Conservation (phyloP, 2,113 vertebrate genomes). For the Mustela lutreola region DNA sequence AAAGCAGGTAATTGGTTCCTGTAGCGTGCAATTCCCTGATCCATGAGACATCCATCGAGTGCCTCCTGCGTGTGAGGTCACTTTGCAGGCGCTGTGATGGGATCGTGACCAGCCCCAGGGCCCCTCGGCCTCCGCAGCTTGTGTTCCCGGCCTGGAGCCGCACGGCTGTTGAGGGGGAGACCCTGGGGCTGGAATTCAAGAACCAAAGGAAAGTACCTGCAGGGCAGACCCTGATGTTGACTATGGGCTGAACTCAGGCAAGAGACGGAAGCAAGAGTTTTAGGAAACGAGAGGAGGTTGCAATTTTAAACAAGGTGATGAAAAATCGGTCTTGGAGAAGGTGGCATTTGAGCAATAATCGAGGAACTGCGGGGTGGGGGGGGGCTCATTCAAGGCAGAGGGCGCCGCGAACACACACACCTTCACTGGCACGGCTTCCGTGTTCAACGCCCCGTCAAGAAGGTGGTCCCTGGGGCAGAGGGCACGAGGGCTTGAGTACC, state of each 20-base stretch:
- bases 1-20: neutral
- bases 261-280: neutral
- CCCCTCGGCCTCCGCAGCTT: no score
- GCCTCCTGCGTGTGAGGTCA: rapidly evolving
- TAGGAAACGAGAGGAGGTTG: rapidly evolving
- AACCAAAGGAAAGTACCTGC: neutral
- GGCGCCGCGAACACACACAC: rapidly evolving
- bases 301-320: neutral
- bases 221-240: rapidly evolving
- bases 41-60: rapidly evolving
- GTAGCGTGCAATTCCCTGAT: neutral
- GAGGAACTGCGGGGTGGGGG: no score
- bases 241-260: no score
- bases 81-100: neutral
- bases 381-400: neutral
- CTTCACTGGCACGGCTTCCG: neutral
- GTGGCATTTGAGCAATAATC: neutral
- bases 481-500: neutral
- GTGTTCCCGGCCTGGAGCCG: rapidly evolving
- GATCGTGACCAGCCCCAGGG: neutral
- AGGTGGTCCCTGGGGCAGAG: rapidly evolving
- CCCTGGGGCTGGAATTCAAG: neutral
- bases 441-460: neutral
- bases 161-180: rapidly evolving
- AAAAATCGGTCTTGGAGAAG: neutral